Base-by-base conservation (phyloP, 2,113 vertebrate species). In the Castor canadensis region DNA sequence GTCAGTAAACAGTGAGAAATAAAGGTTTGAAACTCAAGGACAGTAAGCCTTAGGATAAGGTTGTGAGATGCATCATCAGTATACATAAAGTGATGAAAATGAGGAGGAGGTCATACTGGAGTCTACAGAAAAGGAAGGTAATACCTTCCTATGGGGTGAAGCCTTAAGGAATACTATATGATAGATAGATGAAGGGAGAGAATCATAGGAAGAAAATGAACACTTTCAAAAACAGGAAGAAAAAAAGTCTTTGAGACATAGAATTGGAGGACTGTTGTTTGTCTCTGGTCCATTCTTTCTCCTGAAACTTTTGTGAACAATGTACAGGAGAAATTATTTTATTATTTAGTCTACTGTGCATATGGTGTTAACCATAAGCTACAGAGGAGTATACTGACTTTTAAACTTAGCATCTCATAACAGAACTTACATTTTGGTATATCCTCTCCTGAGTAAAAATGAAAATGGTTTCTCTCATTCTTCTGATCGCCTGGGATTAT, bases 231-330 rank as follows among this genome's bases (percentile, higher is more conserved):
- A 79, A 26, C 16, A 56, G 3, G 24, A 26, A 26, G 9, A 13
- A 86, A 35, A 66, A 87, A 92, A 52, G 45, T 40, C 17, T 89
- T 71, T 60, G 30, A 45, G 26, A 4, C n/a, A 43, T 35, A n/a
- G 35, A 73, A 54, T 40, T 69, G 8, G 72, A 88, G 24, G 28
- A 11, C 17, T 94, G 81, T 11, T 77, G 52, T 62, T 81, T 73
- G 8, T 67, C 38, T 92, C 3, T 11, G 4, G 7, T 24, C 52
- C 35, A 43, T n/a, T 77, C 28, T 90, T 91, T n/a, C 30, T 9
- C 69, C 35, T 83, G 20, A 73, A 94, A 84, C 26, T 75, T 95
- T 60, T 73, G 38, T 88, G 47, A 94, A n/a, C 45, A 69, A 22
- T 76, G 69, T 89, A 58, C 35, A 40, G 47, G 69, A 80, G 17